Evolutionary conservation across 2,888 invertebrate genomes (phyloP).

Genomic region (Leucophora obtusa): DNA sequence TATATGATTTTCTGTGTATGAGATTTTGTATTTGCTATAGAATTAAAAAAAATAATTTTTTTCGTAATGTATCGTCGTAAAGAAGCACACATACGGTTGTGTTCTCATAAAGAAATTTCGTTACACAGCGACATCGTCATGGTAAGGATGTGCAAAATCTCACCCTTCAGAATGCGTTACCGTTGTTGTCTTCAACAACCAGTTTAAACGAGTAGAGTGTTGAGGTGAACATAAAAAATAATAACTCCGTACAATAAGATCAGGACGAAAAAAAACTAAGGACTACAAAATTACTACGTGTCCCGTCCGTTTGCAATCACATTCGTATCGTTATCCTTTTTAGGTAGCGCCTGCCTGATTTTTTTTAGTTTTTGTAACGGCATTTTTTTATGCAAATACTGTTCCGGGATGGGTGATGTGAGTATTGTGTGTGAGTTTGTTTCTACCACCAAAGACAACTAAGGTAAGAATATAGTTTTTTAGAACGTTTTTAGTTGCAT

Average conservation of each 20-base stretch:
- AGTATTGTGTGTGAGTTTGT: slow-evolving; percentile 32
- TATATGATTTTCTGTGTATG: slow-evolving; percentile 48
- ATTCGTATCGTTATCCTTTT: slow-evolving; percentile 62
- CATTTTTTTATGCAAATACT: slow-evolving; percentile 78
- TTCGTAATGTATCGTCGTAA: slow-evolving; percentile 49
- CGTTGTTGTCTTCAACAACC: slow-evolving; percentile 37
- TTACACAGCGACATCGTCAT: slow-evolving; percentile 29
- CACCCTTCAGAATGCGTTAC: slow-evolving; percentile 65
- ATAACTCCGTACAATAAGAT: slow-evolving; percentile 38
- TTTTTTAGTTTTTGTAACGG: slow-evolving; percentile 73
- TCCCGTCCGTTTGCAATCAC: slow-evolving; percentile 64
- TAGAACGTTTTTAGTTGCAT: slow-evolving; percentile 64
- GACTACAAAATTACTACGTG: slow-evolving; percentile 66
- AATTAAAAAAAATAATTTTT: slow-evolving; percentile 39
- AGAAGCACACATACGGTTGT: slow-evolving; percentile 45
- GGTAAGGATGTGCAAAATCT: slow-evolving; percentile 53
- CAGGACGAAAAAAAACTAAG: slow-evolving; percentile 52
- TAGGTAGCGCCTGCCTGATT: slow-evolving; percentile 66
- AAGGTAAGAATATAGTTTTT: slow-evolving; percentile 56
- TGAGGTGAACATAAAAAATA: not conserved
- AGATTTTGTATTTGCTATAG: slow-evolving; percentile 13
- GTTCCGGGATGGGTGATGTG: slow-evolving; percentile 64
- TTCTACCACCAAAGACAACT: slow-evolving; percentile 51
- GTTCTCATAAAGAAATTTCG: slow-evolving; percentile 36
- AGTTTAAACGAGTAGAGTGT: slow-evolving; percentile 28